Evolutionary conservation across 2,797 vertebrate species (phyloP).

Genomic region (Dendrocincla fuliginosa): DNA sequence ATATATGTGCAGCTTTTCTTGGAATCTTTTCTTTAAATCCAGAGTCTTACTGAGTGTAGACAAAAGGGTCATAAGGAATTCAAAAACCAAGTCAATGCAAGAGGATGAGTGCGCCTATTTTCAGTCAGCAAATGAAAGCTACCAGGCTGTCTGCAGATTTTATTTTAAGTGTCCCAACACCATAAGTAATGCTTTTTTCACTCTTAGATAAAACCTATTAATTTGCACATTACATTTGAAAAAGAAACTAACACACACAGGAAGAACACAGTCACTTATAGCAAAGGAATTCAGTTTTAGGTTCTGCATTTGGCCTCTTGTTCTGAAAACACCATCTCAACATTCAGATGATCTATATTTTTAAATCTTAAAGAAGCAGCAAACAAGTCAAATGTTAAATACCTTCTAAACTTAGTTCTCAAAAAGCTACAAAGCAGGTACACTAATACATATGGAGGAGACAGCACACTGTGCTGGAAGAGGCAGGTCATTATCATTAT

Average conservation of each 20-base stretch:
- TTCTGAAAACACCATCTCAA: not conserved
- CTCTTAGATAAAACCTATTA: not conserved
- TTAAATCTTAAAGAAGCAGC: not conserved
- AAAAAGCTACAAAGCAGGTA: not conserved
- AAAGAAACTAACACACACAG: not conserved
- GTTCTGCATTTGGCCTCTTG: not conserved
- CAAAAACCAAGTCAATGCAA: not conserved
- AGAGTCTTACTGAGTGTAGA: not conserved
- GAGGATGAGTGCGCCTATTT: not conserved
- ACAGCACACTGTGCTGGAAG: not conserved
- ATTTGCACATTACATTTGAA: not conserved
- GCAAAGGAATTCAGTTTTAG: not conserved
- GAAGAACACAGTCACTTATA: not conserved
- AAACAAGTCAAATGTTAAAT: not conserved
- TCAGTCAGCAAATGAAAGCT: not conserved
- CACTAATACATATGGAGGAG: not conserved
- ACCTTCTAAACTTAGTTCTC: not conserved
- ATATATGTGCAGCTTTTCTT: not conserved
- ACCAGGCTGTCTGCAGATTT: not conserved
- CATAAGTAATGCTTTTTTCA: not conserved
- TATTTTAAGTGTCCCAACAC: not conserved
- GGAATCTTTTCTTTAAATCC: not conserved
- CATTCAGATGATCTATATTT: not conserved
- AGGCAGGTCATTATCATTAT: not conserved
- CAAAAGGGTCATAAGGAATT: not conserved